A percentile compares a stretch with the other conserved stretches of the same genome.
phyloP scores from a whole-genome alignment of 2,797 vertebrate genomes.

The Pampus argenteus region DNA sequence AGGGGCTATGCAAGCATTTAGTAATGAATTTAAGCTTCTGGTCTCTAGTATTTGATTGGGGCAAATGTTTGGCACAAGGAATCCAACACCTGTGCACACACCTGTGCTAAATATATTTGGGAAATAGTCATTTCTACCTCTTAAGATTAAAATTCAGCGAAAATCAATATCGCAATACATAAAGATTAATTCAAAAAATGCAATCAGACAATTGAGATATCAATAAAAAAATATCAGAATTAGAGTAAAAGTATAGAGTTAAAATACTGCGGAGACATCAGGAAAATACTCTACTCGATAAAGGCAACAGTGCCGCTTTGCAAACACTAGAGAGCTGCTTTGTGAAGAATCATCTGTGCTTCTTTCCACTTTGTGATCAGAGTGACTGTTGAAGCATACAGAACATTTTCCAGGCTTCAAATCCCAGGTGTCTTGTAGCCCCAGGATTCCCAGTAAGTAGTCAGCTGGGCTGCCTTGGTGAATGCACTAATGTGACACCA shows the following conservation, averaged over 20 bases:
- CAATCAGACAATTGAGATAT: background rate
- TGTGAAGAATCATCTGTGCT: constrained; percentile 61
- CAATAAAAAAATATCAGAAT: background rate
- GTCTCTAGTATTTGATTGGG: background rate
- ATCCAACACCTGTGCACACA: constrained; percentile 11
- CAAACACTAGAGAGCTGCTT: constrained; percentile 46
- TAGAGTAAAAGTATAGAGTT: background rate
- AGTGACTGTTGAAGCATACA: constrained; percentile 69
- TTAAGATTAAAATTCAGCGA: background rate
- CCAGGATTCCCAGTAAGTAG: constrained; percentile 66
- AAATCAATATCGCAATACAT: background rate
- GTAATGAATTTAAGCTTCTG: constrained; percentile 19
- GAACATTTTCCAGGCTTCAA: constrained; percentile 68
- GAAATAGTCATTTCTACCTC: background rate
- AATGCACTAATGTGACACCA: constrained; percentile 80
- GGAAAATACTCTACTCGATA: background rate
- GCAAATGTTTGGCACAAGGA: constrained; percentile 7
- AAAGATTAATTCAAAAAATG: background rate
- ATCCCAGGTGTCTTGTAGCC: constrained; percentile 76
- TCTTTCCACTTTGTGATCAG: constrained; percentile 74
- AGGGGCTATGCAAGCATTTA: background rate
- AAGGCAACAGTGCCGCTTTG: constrained; percentile 22
- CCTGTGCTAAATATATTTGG: background rate
- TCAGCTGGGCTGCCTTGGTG: constrained; percentile 65
- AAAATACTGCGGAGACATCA: constrained; percentile 2